Evolutionary conservation across 92 coral and sea anemone species (phyloP).

Genomic region (Epizoanthus stellaris): DNA sequence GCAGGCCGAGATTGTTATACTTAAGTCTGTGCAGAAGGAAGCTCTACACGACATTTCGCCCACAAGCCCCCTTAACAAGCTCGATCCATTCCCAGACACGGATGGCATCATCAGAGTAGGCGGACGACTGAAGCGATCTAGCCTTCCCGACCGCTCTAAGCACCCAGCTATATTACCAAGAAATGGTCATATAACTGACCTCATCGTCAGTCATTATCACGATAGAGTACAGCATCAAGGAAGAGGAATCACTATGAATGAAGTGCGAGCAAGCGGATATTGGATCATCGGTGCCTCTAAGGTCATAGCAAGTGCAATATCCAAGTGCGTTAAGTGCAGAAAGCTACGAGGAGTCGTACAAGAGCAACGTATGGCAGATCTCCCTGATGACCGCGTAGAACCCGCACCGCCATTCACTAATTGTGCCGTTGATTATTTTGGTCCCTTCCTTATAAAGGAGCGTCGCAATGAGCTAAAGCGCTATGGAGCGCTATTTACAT

Average conservation of each 20-base stretch:
- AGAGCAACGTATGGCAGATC: too few species aligned
- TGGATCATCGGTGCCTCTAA: conserved; percentile 26
- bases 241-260: neutral
- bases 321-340: too few species aligned
- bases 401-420: conserved; percentile 15
- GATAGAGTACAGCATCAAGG: conserved; percentile 9
- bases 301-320: too few species aligned
- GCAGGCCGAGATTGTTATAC: conserved; percentile 29
- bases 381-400: neutral
- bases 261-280: conserved; percentile 32
- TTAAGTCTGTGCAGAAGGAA: conserved; percentile 15
- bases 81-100: neutral
- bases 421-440: conserved; percentile 11
- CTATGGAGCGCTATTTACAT: neutral
- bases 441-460: neutral
- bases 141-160: neutral
- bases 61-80: neutral
- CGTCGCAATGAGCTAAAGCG: neutral
- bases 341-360: too few species aligned
- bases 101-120: conserved; percentile 6
- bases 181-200: conserved; percentile 35
- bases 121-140: conserved; percentile 23
- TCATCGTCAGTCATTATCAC: conserved; percentile 28
- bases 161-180: conserved; percentile 40
- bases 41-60: neutral